Evolutionary conservation across 1,140 invertebrate genomes (phyloP).

Genomic region (Anastrepha ludens): DNA sequence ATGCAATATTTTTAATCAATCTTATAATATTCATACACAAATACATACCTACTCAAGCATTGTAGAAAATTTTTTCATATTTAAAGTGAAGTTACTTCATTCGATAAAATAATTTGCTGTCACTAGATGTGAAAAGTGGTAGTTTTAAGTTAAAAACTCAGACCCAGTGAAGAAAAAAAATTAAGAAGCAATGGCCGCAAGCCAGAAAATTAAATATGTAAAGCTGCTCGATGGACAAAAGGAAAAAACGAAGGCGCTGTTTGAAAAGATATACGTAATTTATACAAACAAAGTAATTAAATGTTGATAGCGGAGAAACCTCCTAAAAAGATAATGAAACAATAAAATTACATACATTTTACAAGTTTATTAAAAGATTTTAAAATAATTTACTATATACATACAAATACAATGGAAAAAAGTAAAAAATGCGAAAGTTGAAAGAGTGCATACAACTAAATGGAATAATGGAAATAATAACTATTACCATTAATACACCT

Average conservation of each 20-base stretch:
- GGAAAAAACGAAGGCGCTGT: neutral
- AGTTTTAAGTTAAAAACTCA: neutral
- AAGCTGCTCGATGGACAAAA: neutral
- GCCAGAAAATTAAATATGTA: neutral
- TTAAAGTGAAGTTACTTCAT: no score
- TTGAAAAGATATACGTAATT: slow-evolving; percentile 21
- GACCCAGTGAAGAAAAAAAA: slow-evolving; percentile 1
- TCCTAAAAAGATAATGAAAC: slow-evolving; percentile 1
- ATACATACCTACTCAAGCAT: no score
- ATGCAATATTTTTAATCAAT: no score
- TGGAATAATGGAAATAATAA: slow-evolving; percentile 9
- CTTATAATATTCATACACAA: no score
- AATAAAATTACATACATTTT: slow-evolving; percentile 42
- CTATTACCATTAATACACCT: neutral
- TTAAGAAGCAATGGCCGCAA: neutral
- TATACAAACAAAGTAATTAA: slow-evolving; percentile 29
- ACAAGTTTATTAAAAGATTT: neutral
- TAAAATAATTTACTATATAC: neutral
- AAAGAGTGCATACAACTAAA: neutral
- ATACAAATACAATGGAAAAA: neutral
- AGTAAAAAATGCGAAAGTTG: neutral
- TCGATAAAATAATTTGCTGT: no score
- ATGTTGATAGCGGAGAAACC: neutral
- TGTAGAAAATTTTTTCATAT: no score
- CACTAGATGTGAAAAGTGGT: neutral